Evolutionary conservation across 2,797 vertebrate genomes (phyloP).

Genomic region (Otolemur crassicaudatus): DNA sequence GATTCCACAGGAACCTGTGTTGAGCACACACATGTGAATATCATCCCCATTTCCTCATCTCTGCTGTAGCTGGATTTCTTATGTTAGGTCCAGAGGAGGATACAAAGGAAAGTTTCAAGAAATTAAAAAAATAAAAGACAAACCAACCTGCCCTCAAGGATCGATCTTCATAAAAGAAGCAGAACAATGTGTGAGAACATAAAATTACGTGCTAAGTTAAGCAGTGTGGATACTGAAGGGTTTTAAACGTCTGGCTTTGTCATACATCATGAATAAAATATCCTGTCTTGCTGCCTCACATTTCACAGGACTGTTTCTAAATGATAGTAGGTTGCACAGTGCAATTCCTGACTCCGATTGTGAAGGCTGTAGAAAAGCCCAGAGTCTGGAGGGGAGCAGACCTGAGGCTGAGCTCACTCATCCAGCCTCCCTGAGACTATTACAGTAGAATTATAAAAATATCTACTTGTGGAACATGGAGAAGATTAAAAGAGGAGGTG

Average conservation of each 20-base stretch:
- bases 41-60: not conserved
- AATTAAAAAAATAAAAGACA: not conserved
- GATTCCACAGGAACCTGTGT: not conserved
- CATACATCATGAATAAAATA: slow-evolving; percentile 69
- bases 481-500: slow-evolving; percentile 26
- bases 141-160: slow-evolving; percentile 30
- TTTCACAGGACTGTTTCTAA: slow-evolving; percentile 63
- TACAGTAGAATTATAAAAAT: slow-evolving; percentile 59
- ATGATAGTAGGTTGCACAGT: slow-evolving; percentile 28
- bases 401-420: not conserved
- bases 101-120: not conserved
- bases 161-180: slow-evolving; percentile 36
- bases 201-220: slow-evolving; percentile 26
- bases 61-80: slow-evolving; percentile 35
- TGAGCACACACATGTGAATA: not conserved
- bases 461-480: not conserved
- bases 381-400: slow-evolving; percentile 45
- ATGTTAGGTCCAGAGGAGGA: not conserved
- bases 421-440: slow-evolving; percentile 47
- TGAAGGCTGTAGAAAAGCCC: slow-evolving; percentile 24
- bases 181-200: slow-evolving; percentile 56
- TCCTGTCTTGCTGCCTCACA: not conserved
- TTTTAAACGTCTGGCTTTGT: slow-evolving; percentile 39
- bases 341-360: slow-evolving; percentile 45
- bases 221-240: slow-evolving; percentile 29